These are phyloP conservation scores for Venustoraphidia nigricollis DNA, from an alignment of 2,888 invertebrate genomes.

Conservation along the genomic window DNA sequence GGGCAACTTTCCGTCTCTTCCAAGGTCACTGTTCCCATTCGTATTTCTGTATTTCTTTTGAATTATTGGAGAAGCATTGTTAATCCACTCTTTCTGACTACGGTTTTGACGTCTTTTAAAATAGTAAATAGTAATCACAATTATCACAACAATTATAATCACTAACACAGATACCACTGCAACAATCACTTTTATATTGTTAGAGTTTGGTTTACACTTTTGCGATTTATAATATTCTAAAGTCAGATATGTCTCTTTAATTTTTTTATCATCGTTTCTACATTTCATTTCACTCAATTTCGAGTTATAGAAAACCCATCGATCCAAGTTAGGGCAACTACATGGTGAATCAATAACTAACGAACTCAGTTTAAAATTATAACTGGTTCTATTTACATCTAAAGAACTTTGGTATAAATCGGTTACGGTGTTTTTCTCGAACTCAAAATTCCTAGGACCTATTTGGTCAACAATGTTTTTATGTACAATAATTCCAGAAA, in stretches of 20 bases:
- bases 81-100: slow-evolving; percentile 26
- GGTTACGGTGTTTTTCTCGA: slow-evolving; percentile 48
- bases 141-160: slow-evolving; percentile 30
- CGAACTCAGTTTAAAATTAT: slow-evolving; percentile 39
- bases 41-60: slow-evolving; percentile 18
- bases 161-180: slow-evolving; percentile 25
- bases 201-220: slow-evolving; percentile 13
- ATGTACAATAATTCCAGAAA: slow-evolving; percentile 39
- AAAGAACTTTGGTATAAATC: slow-evolving; percentile 40
- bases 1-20: slow-evolving; percentile 39
- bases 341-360: slow-evolving; percentile 43
- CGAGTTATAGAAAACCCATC: slow-evolving; percentile 15
- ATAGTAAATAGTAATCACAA: slow-evolving; percentile 19
- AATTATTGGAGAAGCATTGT: slow-evolving; percentile 21
- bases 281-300: slow-evolving; percentile 20
- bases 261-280: slow-evolving; percentile 15
- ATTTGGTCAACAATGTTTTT: slow-evolving; percentile 28
- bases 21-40: slow-evolving; percentile 29
- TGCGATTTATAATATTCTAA: slow-evolving; percentile 19
- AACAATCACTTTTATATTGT: slow-evolving; percentile 27
- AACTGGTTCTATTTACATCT: slow-evolving; percentile 36
- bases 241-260: slow-evolving; percentile 15
- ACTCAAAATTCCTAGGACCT: slow-evolving; percentile 34
- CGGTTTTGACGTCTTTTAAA: slow-evolving; percentile 24
- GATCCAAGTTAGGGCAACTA: slow-evolving; percentile 28